Evolutionary conservation across 2,888 invertebrate genomes (phyloP).

Genomic region (Anticlea derivata): DNA sequence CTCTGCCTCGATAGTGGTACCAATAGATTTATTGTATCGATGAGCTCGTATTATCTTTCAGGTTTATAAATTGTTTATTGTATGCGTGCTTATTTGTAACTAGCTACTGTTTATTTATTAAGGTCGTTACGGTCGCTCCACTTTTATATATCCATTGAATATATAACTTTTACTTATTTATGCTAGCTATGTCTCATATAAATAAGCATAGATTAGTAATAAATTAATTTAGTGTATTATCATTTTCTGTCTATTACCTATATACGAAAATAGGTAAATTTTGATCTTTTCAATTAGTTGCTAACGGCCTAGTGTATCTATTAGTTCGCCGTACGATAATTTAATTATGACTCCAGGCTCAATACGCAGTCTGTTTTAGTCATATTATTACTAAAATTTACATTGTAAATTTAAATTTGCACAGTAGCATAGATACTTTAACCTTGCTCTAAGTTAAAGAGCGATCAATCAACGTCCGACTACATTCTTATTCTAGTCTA

Average conservation of each 20-base stretch:
- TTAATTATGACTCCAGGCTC: conserved; percentile 1
- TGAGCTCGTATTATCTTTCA: conserved; percentile 54
- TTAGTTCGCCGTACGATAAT: conserved; percentile 17
- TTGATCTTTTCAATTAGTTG: conserved; percentile 16
- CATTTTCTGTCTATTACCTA: conserved; percentile 8
- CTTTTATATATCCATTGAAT: neutral
- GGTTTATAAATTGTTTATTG: conserved; percentile 39
- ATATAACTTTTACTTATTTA: conserved; percentile 1
- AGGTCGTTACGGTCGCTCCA: conserved; percentile 23
- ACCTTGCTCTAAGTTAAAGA: conserved; percentile 48
- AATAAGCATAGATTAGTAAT: neutral
- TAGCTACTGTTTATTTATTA: conserved; percentile 23
- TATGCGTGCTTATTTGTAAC: conserved; percentile 33
- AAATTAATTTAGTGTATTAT: neutral
- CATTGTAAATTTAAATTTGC: conserved; percentile 53
- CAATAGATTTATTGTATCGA: conserved; percentile 72
- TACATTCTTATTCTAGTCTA: conserved; percentile 56
- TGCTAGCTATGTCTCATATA: neutral
- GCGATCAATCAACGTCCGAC: conserved; percentile 65
- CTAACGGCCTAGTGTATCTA: conserved; percentile 9
- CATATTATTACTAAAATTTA: conserved; percentile 46
- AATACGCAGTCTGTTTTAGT: conserved; percentile 30
- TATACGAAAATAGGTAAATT: conserved; percentile 3
- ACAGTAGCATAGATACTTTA: conserved; percentile 50
- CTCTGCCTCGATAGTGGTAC: conserved; percentile 70